Evolutionary conservation across 1,140 invertebrate species (phyloP).

Genomic region (Drosophila virilis): DNA sequence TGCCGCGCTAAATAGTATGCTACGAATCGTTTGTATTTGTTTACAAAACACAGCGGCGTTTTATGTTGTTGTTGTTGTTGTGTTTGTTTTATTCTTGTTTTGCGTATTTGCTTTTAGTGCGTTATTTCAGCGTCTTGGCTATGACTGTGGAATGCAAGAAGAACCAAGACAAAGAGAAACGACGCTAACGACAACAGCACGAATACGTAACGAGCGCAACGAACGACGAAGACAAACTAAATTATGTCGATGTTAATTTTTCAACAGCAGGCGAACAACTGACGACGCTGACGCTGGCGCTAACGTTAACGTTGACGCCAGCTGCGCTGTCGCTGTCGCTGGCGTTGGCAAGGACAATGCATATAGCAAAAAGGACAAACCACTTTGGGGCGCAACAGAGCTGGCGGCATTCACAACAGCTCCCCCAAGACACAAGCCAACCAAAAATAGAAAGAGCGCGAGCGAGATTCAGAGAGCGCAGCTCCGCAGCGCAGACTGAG

Average conservation of each 20-base stretch:
- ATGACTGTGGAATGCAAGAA: slow-evolving; percentile 18
- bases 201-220: slow-evolving; percentile 73
- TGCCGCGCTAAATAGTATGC: slow-evolving; percentile 41
- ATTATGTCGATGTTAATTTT: slow-evolving; percentile 79
- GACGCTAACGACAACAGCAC: slow-evolving; percentile 42
- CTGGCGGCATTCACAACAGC: slow-evolving; percentile 24
- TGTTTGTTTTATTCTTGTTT: not conserved
- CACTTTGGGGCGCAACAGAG: slow-evolving; percentile 45
- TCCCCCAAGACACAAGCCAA: slow-evolving; percentile 29
- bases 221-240: slow-evolving; percentile 82
- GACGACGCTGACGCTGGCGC: slow-evolving; percentile 34
- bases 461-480: slow-evolving; percentile 7
- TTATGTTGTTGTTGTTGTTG: slow-evolving; percentile 2
- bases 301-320: slow-evolving; percentile 15
- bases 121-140: slow-evolving; percentile 21
- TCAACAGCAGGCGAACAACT: slow-evolving; percentile 73
- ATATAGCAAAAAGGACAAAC: slow-evolving; percentile 69
- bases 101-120: slow-evolving; percentile 25
- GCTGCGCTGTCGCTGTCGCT: slow-evolving; percentile 22
- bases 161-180: slow-evolving; percentile 25
- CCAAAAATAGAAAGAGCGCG: slow-evolving; percentile 3
- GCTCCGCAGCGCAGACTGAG: slow-evolving; percentile 6
- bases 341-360: slow-evolving; percentile 67
- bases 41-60: slow-evolving; percentile 32
- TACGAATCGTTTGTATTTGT: slow-evolving; percentile 27